Evolutionary conservation across 2,888 invertebrate genomes (phyloP).

Genomic region (Ephialtes manifestator): DNA sequence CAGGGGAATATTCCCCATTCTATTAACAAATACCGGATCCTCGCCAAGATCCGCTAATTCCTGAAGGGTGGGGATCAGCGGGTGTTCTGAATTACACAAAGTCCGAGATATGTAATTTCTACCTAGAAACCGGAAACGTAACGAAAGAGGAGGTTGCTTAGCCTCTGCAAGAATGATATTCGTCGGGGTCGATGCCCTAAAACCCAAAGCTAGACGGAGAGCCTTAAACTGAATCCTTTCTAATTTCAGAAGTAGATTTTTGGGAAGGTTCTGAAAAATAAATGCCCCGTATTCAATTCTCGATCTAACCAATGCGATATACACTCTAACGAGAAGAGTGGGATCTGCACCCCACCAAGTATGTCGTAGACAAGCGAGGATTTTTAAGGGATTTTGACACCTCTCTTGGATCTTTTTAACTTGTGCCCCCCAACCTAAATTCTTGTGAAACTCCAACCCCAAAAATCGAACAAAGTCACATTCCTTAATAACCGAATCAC

Average conservation of each 20-base stretch:
- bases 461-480: constrained; percentile 20
- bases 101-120: constrained; percentile 36
- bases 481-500: not conserved
- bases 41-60: constrained; percentile 2
- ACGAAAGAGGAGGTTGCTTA: not conserved
- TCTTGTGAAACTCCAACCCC: constrained; percentile 2
- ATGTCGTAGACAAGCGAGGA: constrained; percentile 38
- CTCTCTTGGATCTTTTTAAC: constrained; percentile 17
- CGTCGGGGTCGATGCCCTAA: constrained; percentile 55
- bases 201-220: no score
- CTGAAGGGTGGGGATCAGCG: constrained; percentile 12
- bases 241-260: constrained; percentile 9
- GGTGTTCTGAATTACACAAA: constrained; percentile 18
- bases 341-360: constrained; percentile 40
- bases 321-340: not conserved
- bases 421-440: constrained; percentile 17
- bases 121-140: constrained; percentile 5
- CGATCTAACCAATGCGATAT: constrained; percentile 6
- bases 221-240: constrained; percentile 58
- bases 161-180: constrained; percentile 55
- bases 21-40: constrained; percentile 1
- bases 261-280: constrained; percentile 20
- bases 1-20: not conserved
- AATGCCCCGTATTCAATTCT: constrained; percentile 56
- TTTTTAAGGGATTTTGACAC: constrained; percentile 35